These are phyloP conservation scores for Samia ricini DNA, from an alignment of 1,140 invertebrate genomes.

Conservation along the genomic window DNA sequence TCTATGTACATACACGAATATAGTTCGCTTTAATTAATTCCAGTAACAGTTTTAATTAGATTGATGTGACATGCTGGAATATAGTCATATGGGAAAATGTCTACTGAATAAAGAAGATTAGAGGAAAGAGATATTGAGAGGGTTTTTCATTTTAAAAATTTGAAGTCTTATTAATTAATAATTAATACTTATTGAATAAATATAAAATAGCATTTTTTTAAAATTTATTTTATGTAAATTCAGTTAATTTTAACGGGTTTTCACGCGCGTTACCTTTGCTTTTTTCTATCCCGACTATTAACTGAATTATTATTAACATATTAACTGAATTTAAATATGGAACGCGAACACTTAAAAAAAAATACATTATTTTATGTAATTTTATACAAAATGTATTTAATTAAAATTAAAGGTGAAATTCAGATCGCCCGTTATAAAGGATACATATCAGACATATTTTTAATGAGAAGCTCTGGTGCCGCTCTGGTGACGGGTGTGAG, in stretches of 20 bases:
- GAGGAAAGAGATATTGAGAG: too few species aligned
- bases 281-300: too few species aligned
- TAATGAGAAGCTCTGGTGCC: slow-evolving; percentile 26
- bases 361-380: too few species aligned
- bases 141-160: background rate
- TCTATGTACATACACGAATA: background rate
- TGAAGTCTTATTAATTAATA: too few species aligned
- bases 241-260: too few species aligned
- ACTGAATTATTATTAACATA: too few species aligned
- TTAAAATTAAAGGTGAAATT: background rate
- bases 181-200: too few species aligned
- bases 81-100: background rate
- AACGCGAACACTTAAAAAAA: too few species aligned
- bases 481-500: slow-evolving; percentile 34
- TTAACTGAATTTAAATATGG: too few species aligned
- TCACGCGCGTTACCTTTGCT: too few species aligned
- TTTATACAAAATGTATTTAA: background rate
- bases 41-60: slow-evolving; percentile 13
- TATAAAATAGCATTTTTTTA: too few species aligned
- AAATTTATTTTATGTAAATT: too few species aligned
- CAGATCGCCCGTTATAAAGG: background rate
- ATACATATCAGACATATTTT: background rate
- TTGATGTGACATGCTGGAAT: background rate
- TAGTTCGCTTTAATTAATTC: background rate
- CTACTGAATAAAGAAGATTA: background rate